Evolutionary conservation across 1,140 invertebrate species (phyloP).

Genomic region (Augochlora pura): DNA sequence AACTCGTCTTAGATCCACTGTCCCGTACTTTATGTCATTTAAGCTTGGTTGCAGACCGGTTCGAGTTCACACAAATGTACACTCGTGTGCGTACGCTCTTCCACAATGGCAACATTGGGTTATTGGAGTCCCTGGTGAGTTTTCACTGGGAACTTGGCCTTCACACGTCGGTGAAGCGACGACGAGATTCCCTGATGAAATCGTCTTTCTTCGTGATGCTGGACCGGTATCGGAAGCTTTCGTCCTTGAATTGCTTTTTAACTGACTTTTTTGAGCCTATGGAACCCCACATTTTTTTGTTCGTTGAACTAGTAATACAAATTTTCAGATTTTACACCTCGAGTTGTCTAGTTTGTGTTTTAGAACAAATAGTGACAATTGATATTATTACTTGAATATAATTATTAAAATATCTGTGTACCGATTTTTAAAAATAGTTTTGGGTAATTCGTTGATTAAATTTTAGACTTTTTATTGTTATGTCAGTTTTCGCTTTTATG

Average conservation of each 20-base stretch:
- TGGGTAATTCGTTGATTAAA: too few relatives aligned
- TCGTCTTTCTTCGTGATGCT: conserved; percentile 6
- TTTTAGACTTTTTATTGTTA: not conserved
- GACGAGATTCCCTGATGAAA: conserved; percentile 30
- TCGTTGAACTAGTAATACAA: too few relatives aligned
- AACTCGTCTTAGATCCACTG: not conserved
- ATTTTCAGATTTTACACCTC: too few relatives aligned
- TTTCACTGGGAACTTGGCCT: conserved; percentile 19
- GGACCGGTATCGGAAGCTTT: too few relatives aligned
- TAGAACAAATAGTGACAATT: too few relatives aligned
- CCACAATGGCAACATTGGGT: not conserved
- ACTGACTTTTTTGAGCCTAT: not conserved
- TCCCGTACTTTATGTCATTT: conserved; percentile 41
- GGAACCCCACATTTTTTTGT: too few relatives aligned
- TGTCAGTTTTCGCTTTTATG: too few relatives aligned
- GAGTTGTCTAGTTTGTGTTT: too few relatives aligned
- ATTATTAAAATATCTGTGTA: too few relatives aligned
- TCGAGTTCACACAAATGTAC: conserved; percentile 23
- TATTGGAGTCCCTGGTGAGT: conserved; percentile 12
- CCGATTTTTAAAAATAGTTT: not conserved
- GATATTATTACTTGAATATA: too few relatives aligned
- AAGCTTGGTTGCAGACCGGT: conserved; percentile 31
- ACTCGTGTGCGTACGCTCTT: conserved; percentile 9
- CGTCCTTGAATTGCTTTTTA: conserved; percentile 13
- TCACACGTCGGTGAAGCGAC: conserved; percentile 22